Evolutionary conservation across 2,113 vertebrate genomes (phyloP).

Genomic region (Odobenus rosmarus): DNA sequence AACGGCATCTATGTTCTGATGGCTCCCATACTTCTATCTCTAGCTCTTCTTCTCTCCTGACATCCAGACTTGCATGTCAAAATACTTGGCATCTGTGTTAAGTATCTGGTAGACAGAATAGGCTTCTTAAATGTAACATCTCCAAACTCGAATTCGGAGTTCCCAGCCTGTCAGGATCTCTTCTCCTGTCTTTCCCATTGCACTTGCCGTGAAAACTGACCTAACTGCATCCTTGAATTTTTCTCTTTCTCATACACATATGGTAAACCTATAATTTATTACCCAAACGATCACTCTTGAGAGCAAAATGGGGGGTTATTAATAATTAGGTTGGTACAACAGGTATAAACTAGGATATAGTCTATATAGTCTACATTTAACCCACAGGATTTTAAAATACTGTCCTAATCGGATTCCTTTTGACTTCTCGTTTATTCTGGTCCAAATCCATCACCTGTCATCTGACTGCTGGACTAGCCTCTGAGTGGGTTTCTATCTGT

Average conservation of each 20-base stretch:
- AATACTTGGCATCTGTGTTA: neutral
- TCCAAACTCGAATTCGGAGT: neutral
- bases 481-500: neutral
- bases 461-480: neutral
- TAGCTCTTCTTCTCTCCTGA: neutral
- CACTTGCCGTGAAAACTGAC: neutral
- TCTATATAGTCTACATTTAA: neutral
- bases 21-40: neutral
- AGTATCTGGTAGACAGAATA: neutral
- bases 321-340: neutral
- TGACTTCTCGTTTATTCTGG: neutral
- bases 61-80: neutral
- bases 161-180: neutral
- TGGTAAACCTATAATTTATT: neutral
- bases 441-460: neutral
- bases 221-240: neutral
- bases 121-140: neutral
- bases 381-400: neutral
- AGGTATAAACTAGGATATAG: neutral
- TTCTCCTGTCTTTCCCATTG: neutral
- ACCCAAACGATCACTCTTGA: neutral
- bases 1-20: neutral
- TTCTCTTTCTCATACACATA: neutral
- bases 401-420: neutral
- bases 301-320: neutral